A percentile compares a stretch with the other conserved stretches of the same genome.
Evolutionary conservation across 2,797 vertebrate genomes (phyloP).

Genomic region (Heliangelus exortis): DNA sequence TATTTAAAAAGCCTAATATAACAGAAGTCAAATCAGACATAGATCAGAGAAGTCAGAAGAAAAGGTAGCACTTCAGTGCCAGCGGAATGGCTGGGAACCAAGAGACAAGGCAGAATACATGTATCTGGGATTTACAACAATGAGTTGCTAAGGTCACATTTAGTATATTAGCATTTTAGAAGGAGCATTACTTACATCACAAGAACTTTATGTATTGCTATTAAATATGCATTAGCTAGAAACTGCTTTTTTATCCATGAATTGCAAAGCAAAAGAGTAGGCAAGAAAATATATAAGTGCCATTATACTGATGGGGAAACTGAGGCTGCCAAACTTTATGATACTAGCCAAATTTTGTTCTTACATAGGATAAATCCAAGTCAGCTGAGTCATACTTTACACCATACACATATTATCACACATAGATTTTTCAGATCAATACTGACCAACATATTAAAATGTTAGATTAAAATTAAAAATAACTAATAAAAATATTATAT

Average conservation of each 20-base stretch:
- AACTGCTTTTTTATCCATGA: not conserved
- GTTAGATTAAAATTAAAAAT: no score
- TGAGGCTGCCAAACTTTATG: not conserved
- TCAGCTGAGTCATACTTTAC: not conserved
- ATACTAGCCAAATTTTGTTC: not conserved
- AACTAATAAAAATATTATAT: no score
- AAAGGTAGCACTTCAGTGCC: not conserved
- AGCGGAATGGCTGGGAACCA: not conserved
- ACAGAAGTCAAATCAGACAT: not conserved
- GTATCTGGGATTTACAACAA: not conserved
- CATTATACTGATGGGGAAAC: not conserved
- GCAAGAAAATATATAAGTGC: not conserved
- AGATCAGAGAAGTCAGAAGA: not conserved
- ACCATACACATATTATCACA: not conserved
- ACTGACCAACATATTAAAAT: not conserved
- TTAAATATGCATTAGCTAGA: not conserved
- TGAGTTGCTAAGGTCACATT: not conserved
- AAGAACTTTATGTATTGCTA: not conserved
- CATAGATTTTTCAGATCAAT: slow-evolving; percentile 20
- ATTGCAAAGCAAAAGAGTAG: not conserved
- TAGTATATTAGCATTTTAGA: not conserved
- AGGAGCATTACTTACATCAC: not conserved
- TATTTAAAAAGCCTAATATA: not conserved
- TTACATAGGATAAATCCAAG: not conserved
- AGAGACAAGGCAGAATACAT: not conserved